Base-by-base conservation (phyloP, 2,113 vertebrate genomes). In the Salvelinus fontinalis region DNA sequence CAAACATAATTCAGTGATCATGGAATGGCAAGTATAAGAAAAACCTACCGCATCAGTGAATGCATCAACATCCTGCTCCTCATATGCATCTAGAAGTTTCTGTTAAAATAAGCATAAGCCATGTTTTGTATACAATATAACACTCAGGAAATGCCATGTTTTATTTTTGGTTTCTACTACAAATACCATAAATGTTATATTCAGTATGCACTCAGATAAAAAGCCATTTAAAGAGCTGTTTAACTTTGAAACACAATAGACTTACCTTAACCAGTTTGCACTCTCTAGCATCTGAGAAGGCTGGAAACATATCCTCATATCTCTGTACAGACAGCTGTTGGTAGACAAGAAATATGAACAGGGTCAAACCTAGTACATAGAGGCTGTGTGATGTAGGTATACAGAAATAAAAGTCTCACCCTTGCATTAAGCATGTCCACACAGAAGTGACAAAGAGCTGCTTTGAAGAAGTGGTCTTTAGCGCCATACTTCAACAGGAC, bases 401-500 rank as follows among this genome's bases (percentile, higher is more conserved):
- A 26, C 14, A 7, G 14, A 7, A 39, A 22, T 64, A 51, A 24
- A 27, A 27, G 9, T 0, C 51, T 84, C 74, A 95, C 95, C 93
- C 95, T 94, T 66, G 94, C 93, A 0, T 95, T 95, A 57, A 95
- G 92, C 92, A 94, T 94, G 75, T 95, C 95, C 0, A 95, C 92
- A 78, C 95, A 95, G 88, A 95, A 95, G 80, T 95, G 95, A 84
- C 95, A 95, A 6, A 95, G 92, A 0, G 94, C 94, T 0, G 95
- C 94, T 84, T 93, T 95, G 84, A 95, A 95, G 91, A 95, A 95
- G 75, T 95, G 92, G 29, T 95, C 94, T 81, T 95, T 95, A 9
- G 95, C 94, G 0, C 94, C 94, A 79, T 95, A 95, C 80, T 94
- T 95, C 71, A 95, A 89, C 39, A 95, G 85, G 1, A 94, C 92